Evolutionary conservation across 2,797 vertebrate genomes (phyloP), one percentile per base, ranked within the genome.

Genomic region (Protonibea diacanthus): DNA sequence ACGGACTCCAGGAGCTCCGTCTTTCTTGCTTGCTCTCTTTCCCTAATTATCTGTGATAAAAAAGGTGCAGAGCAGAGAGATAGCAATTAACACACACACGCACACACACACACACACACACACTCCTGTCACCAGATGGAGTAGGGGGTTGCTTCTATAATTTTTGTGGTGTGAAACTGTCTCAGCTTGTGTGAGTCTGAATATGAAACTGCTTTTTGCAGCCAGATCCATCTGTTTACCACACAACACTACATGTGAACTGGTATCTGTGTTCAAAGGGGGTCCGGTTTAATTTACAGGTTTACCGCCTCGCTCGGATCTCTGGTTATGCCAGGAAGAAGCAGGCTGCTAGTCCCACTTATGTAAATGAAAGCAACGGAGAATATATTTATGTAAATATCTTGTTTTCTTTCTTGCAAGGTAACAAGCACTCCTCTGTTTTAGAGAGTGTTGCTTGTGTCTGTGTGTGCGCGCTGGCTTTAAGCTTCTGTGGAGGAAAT

Each of bases 11-110:
- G 33, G 65, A 57, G 33, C 33, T 88, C 84, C 76, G 85, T 88
- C 64, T 68, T 78, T 88, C 68, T 62, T 38, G 86, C 74, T 86
- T 82, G 73, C 74, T 89, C 71, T 55, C 78, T 78, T 72, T 76
- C 60, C 82, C 76, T 90, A 92, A 95, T 95, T 93, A 92, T 89
- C 70, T 74, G 74, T 83, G 85, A 92, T 90, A 76, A 93, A 93
- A 93, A 89, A 85, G 82, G 74, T 89, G 69, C 80, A 80, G 87
- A 86, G 83, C 81, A 78, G 79, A 81, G 82, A 83, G 67, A 69
- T 65, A 65, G 76, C 83, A 89, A 80, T 87, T 89, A 70, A 47
- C 18, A 60, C 78, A 27, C 71, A 57, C 47, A 59, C 72, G 48
- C 65, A 42, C 59, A 38, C 74, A 61, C 12, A 14, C 72, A 29